A percentile compares a stretch with the other conserved stretches of the same genome.
These are phyloP conservation scores for Hyposmocoma kahamanoa DNA, from an alignment of 1,140 invertebrate species.

Conservation along the genomic window DNA sequence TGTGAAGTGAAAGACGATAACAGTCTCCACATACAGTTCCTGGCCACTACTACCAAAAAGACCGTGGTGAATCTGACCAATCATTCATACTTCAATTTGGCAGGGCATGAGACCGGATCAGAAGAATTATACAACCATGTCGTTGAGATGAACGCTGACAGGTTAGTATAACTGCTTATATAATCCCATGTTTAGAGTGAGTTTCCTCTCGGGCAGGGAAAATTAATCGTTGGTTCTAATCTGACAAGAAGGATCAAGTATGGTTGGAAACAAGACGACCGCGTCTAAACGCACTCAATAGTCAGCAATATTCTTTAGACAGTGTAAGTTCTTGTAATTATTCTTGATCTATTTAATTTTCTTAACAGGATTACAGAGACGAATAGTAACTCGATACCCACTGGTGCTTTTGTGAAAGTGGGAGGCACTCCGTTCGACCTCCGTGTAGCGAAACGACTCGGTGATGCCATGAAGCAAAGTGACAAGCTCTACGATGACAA, in stretches of 20 bases:
- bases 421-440: constrained; percentile 82
- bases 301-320: no score
- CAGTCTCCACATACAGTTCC: constrained; percentile 81
- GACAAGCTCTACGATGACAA: constrained; percentile 86
- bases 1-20: constrained; percentile 85
- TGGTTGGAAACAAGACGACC: no score
- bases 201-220: no score
- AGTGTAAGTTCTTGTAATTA: no score
- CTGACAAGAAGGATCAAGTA: no score
- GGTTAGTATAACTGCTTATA: no score
- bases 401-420: constrained; percentile 81
- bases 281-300: no score
- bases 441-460: constrained; percentile 73
- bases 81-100: constrained; percentile 96
- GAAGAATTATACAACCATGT: constrained; percentile 82
- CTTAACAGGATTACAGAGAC: constrained; percentile 84
- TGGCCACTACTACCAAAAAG: constrained; percentile 82
- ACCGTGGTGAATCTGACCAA: constrained; percentile 94
- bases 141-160: constrained; percentile 83
- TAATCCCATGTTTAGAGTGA: no score
- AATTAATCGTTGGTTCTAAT: no score
- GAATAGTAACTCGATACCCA: constrained; percentile 84
- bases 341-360: constrained; percentile 2
- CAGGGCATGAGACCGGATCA: constrained; percentile 80
- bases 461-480: constrained; percentile 51